phyloP scores from a whole-genome alignment of 2,797 vertebrate genomes.

The Crenuchus spilurus region DNA sequence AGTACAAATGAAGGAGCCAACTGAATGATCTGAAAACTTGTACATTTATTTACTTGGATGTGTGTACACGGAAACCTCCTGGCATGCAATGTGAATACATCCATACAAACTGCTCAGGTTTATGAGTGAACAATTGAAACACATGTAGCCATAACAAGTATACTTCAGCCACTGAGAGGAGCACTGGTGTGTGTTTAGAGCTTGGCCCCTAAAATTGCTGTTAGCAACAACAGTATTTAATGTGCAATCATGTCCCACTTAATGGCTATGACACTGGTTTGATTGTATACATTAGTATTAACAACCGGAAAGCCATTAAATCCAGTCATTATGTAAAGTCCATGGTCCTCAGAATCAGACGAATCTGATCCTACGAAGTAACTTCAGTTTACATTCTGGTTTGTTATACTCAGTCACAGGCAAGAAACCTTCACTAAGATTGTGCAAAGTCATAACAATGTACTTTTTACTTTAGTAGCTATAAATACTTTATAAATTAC shows the following conservation, averaged over 20 bases:
- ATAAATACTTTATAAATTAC: slow-evolving; percentile 3
- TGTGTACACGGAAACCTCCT: background rate
- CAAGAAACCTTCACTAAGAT: background rate
- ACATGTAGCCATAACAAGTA: slow-evolving; percentile 1
- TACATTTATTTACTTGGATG: slow-evolving; percentile 40
- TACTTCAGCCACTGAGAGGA: background rate
- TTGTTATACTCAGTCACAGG: background rate
- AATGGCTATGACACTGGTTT: background rate
- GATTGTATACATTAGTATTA: background rate
- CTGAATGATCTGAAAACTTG: slow-evolving; percentile 5
- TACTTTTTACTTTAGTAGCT: background rate
- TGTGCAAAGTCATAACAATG: background rate
- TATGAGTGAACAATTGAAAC: background rate
- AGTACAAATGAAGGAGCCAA: slow-evolving; percentile 19
- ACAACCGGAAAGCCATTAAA: background rate
- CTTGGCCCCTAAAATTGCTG: slow-evolving; percentile 28
- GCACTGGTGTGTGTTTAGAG: background rate
- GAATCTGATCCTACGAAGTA: background rate
- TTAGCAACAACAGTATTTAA: slow-evolving; percentile 13
- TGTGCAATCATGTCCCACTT: slow-evolving; percentile 17
- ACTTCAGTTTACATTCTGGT: background rate
- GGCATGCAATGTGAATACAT: slow-evolving; percentile 46
- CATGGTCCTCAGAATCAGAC: background rate
- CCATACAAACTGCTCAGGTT: slow-evolving; percentile 22
- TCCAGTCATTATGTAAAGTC: background rate